Conservation (phyloP, 2,113 vertebrate genomes). For the Bostrychus sinensis region DNA sequence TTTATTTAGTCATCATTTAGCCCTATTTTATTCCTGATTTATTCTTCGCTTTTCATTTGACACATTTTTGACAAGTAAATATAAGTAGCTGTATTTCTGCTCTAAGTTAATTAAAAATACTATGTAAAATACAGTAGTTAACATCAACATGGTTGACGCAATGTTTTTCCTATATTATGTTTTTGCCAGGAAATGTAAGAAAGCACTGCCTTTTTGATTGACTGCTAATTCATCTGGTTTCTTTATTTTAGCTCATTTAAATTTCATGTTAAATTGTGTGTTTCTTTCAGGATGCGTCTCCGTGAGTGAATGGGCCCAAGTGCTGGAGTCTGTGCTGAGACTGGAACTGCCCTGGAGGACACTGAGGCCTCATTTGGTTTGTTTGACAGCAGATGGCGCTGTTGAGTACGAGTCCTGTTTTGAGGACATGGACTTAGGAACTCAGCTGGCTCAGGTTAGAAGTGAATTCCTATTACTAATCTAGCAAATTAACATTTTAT, state of each 20-base stretch:
- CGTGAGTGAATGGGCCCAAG: conserved; percentile 86
- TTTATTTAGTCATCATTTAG: no score
- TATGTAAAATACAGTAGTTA: no score
- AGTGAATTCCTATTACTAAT: not conserved
- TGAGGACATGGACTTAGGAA: conserved; percentile 81
- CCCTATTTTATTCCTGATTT: no score
- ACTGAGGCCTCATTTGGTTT: conserved; percentile 81
- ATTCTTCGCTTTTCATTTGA: no score
- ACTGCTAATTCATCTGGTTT: no score
- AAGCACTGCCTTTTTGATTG: no score
- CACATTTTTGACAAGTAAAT: no score
- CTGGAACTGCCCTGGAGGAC: conserved; percentile 94
- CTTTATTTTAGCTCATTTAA: conserved; percentile 58
- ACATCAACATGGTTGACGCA: no score
- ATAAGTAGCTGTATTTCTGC: no score
- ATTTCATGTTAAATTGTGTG: not conserved
- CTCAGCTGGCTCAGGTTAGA: conserved; percentile 83
- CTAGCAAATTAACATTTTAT: no score
- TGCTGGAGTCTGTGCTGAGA: conserved; percentile 84
- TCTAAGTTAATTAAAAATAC: no score
- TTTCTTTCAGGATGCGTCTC: conserved; percentile 83
- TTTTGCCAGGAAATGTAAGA: no score
- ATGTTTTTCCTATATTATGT: not conserved
- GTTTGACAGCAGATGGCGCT: conserved; percentile 74
- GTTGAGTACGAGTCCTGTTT: conserved; percentile 91